Evolutionary conservation across 2,797 vertebrate species (phyloP), one percentile per base, ranked within the genome.

Genomic region (Hoplostethus mediterraneus): DNA sequence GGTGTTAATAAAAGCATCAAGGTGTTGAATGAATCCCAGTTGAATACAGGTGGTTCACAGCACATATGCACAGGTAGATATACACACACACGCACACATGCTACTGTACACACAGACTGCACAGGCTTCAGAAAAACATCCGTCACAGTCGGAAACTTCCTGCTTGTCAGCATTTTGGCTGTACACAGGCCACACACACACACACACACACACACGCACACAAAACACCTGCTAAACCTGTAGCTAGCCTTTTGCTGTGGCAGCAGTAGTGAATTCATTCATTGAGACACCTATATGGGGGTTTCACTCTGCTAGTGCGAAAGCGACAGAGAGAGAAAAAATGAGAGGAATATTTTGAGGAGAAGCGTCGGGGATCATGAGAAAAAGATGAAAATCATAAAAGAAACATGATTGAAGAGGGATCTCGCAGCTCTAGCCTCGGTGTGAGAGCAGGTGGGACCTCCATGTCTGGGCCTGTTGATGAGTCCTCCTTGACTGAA

Each of bases 121-220:
- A 61, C 71, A 66, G 68, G 52, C 75, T 82, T 85, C 73, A 60
- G 63, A 68, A 51, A 80, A 75, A 56, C 59, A 87, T 75, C 63
- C 42, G 79, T 63, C 82, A 86, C 71, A 77, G 76, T 68, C 75
- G 71, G 60, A 79, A 45, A 80, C 73, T 77, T 78, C 53, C 65
- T 64, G 67, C 76, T 59, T 63, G 73, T 93, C 91, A 92, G 86
- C 87, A 74, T 76, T 89, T 89, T 65, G 63, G 54, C 62, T 75
- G 70, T 64, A 44, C 66, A 75, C 52, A 1, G n/a, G 54, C 67
- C 74, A 17, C 25, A 16, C 21, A n/a, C 63, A 55, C n/a, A 49
- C 63, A 65, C 17, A 53, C 63, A 42, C 63, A 12, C 64, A 47
- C 42, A 28, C 64, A 64, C 48, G 38, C 71, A 48, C 75, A 83